Evolutionary conservation across 2,888 invertebrate genomes (phyloP), one percentile per base, ranked within the genome.

Genomic region (Athetis lepigone): DNA sequence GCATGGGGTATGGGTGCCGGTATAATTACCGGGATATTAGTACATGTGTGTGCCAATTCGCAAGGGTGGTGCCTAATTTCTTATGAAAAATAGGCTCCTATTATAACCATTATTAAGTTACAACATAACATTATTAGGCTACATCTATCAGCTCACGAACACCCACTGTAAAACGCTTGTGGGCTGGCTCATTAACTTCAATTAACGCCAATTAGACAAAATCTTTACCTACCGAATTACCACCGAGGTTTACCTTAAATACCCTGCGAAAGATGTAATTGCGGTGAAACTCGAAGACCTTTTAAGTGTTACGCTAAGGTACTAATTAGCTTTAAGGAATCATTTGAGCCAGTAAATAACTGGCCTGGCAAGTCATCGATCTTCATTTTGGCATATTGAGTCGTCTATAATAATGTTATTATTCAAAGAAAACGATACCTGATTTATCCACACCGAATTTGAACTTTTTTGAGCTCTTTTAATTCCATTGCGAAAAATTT

Each of bases 281-380:
- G 27, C 6, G 50, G 42, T 23, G 27, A 29, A 23, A 37, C 52
- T 52, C 52, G 7, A 65, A 66, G 29, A 19, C 56, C 66, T 13
- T 33, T 33, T 29, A 37, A 29, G 55, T 63, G 66, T 43, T 29
- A 8, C 9, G 47, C 29, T 9, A 11, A 33, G 47, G 16, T 47
- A 54, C 43, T 67, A 67, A 63, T 67, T 39, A 19, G 29, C 29
- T 63, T 33, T 56, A 45, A 29, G 56, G 37, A 63, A 67, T 39
- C 45, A 67, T 56, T 56, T 67, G 67, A 45, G 67, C 45, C 29
- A 55, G 19, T 33, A 63, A 13, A 16, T 43, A 36, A 2, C 33
- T 25, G 19, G 25, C n/a, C 11, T 59, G 19, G n/a, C n/a, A 25
- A 43, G 18, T 23, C 43, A 23, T 23, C 36, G 42, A 27, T 25